Evolutionary conservation across 2,797 vertebrate genomes (phyloP).

Genomic region (Ceyx erithaca): DNA sequence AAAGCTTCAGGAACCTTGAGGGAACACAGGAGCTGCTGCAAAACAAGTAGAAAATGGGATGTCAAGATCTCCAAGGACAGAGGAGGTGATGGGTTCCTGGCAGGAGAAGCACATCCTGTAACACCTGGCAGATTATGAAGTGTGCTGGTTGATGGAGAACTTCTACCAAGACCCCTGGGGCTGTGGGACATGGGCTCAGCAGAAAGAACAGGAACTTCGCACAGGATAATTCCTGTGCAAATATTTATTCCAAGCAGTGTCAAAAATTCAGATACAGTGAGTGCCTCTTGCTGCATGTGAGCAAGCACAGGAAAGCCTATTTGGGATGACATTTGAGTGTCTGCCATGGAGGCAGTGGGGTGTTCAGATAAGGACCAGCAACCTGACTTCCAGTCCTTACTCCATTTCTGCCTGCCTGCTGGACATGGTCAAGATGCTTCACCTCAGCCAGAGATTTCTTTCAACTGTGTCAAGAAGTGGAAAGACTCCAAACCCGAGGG

Average conservation of each 20-base stretch:
- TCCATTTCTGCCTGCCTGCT: not conserved
- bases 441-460: not conserved
- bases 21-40: conserved; percentile 87
- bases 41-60: not conserved
- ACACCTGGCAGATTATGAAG: not conserved
- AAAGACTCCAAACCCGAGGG: not conserved
- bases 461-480: not conserved
- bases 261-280: accelerated
- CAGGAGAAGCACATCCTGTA: accelerated
- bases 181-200: not conserved
- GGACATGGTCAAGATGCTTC: not conserved
- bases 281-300: not conserved
- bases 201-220: not conserved
- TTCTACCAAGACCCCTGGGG: not conserved
- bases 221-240: not conserved
- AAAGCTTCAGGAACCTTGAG: conserved; percentile 91
- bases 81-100: not conserved
- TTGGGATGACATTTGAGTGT: not conserved
- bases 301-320: not conserved
- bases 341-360: not conserved
- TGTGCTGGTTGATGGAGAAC: not conserved
- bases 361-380: not conserved
- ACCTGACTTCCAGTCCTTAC: not conserved
- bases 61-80: not conserved
- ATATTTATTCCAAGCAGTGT: not conserved